phyloP scores from a whole-genome alignment of 2,888 invertebrate species.

The Himalopsyche japonica region DNA sequence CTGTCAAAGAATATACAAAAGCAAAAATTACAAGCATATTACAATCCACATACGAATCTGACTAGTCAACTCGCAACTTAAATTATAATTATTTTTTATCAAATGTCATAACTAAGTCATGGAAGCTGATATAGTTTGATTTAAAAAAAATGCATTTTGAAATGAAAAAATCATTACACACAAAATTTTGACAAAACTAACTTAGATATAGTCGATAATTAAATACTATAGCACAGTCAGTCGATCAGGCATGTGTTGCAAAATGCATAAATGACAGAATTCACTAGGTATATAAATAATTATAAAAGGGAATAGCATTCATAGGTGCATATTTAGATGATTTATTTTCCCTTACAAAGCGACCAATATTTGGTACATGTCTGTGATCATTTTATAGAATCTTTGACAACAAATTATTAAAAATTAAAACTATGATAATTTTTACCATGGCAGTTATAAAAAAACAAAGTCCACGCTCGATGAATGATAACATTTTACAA shows the following conservation, averaged over 20 bases:
- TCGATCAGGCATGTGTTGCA: not conserved
- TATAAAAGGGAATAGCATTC: not conserved
- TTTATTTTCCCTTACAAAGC: not conserved
- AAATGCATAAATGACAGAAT: not conserved
- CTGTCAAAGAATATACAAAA: not conserved
- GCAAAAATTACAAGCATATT: not conserved
- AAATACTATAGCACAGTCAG: not conserved
- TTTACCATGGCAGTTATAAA: too few relatives aligned
- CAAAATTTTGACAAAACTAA: not conserved
- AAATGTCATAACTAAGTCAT: conserved; percentile 8
- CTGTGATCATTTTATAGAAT: not conserved
- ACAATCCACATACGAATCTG: not conserved
- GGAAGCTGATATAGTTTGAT: conserved; percentile 10
- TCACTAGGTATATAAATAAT: not conserved
- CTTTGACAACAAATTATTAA: too few relatives aligned
- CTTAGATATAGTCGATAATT: not conserved
- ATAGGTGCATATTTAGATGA: not conserved
- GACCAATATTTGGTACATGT: not conserved
- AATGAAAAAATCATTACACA: not conserved
- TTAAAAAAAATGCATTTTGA: not conserved
- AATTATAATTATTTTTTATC: conserved; percentile 7
- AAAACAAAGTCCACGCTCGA: too few relatives aligned
- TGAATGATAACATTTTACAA: not conserved
- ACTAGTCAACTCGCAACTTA: conserved; percentile 28
- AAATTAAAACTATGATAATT: too few relatives aligned